A percentile compares a stretch with the other conserved stretches of the same genome.
phyloP scores from a whole-genome alignment of 2,113 vertebrate genomes.

The Heptranchias perlo region DNA sequence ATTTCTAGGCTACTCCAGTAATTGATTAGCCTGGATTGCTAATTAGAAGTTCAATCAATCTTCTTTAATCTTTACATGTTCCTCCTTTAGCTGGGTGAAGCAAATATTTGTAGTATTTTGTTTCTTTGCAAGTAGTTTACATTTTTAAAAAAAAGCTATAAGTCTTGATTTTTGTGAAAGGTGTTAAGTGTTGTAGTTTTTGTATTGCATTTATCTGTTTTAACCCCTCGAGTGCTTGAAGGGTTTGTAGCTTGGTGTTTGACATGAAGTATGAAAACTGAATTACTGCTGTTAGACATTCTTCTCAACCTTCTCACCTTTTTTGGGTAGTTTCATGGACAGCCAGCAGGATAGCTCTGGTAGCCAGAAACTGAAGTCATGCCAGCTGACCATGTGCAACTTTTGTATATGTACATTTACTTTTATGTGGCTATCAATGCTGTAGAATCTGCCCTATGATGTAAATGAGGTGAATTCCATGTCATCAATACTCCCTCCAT shows the following conservation, averaged over 20 bases:
- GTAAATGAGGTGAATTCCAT: background rate
- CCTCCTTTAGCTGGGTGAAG: background rate
- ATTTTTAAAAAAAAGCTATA: background rate
- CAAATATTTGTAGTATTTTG: background rate
- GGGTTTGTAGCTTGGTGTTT: background rate
- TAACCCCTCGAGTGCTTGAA: background rate
- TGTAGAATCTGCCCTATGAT: background rate
- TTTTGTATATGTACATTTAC: background rate
- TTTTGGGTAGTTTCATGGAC: background rate
- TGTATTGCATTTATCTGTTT: background rate
- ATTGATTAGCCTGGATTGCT: background rate
- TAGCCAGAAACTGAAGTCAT: background rate
- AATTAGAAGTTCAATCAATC: background rate
- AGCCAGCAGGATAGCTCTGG: background rate
- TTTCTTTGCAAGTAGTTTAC: background rate
- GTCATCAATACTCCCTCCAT: background rate
- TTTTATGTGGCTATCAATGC: background rate
- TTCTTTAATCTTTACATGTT: background rate
- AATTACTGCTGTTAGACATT: background rate
- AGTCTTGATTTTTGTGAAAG: background rate
- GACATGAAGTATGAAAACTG: background rate
- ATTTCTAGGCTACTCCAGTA: background rate
- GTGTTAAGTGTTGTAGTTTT: background rate
- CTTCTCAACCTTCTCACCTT: too few species aligned
- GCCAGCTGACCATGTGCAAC: background rate